phyloP scores from a whole-genome alignment of 2,797 vertebrate genomes.

The Silurus lanzhouensis region DNA sequence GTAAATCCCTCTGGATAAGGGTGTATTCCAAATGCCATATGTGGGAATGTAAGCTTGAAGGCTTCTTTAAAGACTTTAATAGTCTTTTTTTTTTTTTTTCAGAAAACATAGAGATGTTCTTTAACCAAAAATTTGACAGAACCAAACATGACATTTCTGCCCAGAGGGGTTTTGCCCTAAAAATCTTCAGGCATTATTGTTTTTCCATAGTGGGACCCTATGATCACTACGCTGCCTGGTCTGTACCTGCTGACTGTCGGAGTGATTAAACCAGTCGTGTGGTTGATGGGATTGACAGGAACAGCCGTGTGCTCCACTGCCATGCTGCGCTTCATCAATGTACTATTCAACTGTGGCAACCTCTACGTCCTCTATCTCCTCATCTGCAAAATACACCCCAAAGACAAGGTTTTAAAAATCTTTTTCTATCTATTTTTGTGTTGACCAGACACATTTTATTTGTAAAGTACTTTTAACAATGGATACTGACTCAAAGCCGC shows the following conservation, averaged over 20 bases:
- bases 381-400: conserved; percentile 82
- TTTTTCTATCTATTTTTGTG: not conserved
- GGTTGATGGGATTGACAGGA: conserved; percentile 84
- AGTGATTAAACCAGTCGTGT: conserved; percentile 83
- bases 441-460: not conserved
- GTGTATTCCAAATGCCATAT: no score
- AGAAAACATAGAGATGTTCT: not conserved
- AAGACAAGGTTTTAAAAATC: conserved; percentile 81
- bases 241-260: conserved; percentile 91
- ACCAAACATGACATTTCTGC: not conserved
- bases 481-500: not conserved
- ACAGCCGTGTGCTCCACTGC: conserved; percentile 84
- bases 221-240: conserved; percentile 95
- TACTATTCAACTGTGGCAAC: conserved; percentile 92
- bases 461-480: not conserved
- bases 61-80: not conserved
- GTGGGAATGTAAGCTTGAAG: not conserved
- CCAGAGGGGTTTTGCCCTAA: no score
- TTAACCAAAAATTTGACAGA: not conserved
- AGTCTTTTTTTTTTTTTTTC: no score
- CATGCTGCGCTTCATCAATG: conserved; percentile 94
- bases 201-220: conserved; percentile 88
- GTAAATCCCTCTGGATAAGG: no score
- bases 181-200: not conserved
- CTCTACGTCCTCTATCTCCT: conserved; percentile 90